Conservation (phyloP, 2,797 vertebrate species). For the Chrysocyon brachyurus region DNA sequence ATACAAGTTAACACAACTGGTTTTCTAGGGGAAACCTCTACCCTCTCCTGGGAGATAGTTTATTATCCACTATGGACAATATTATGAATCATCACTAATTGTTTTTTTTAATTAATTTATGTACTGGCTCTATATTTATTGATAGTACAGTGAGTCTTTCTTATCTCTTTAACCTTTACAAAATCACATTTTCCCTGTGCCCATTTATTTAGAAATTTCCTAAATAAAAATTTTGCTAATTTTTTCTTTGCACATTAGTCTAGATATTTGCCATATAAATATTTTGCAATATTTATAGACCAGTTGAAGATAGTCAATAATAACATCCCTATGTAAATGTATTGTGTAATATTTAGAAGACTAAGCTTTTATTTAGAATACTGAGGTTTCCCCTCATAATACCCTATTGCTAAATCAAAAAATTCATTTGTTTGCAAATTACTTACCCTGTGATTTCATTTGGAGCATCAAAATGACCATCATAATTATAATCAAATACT, state of each 20-base stretch:
- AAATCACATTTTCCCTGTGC: slow-evolving; percentile 13
- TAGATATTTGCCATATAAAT: neutral
- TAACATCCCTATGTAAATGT: neutral
- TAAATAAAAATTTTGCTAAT: slow-evolving; percentile 28
- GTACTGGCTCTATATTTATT: slow-evolving; percentile 16
- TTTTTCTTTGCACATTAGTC: neutral
- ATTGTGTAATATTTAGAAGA: neutral
- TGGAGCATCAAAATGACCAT: slow-evolving; percentile 92
- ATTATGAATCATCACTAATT: neutral
- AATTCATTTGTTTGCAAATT: slow-evolving; percentile 26
- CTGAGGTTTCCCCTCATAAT: neutral
- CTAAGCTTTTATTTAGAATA: slow-evolving; percentile 48
- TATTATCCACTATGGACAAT: neutral
- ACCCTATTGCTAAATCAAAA: slow-evolving; percentile 12
- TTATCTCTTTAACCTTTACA: neutral
- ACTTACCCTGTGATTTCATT: slow-evolving; percentile 88
- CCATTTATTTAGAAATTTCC: slow-evolving; percentile 40
- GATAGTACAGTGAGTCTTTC: neutral
- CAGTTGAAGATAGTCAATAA: slow-evolving; percentile 30
- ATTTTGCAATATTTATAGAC: slow-evolving; percentile 2
- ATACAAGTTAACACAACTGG: neutral
- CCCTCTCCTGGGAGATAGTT: neutral
- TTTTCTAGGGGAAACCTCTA: neutral
- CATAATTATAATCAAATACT: slow-evolving; percentile 94
- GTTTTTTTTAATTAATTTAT: neutral